These are phyloP conservation scores for Glyphotaelius pellucidus DNA, from an alignment of 2,888 invertebrate genomes.

Conservation along the genomic window DNA sequence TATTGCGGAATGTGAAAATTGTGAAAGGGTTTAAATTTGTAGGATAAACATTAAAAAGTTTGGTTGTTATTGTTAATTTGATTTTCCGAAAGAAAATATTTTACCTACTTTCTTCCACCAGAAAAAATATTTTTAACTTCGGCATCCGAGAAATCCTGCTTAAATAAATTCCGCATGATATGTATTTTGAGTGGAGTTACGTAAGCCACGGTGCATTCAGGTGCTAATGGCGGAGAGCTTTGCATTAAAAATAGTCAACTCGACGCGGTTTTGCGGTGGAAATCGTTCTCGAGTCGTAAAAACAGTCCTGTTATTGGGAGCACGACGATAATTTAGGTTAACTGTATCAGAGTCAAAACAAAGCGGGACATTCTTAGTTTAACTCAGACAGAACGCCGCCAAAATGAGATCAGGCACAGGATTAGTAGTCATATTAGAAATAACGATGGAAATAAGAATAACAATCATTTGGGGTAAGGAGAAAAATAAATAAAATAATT, in stretches of 20 bases:
- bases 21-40: neutral
- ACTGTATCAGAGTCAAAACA: neutral
- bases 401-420: neutral
- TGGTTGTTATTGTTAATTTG: neutral
- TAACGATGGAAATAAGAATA: neutral
- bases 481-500: neutral
- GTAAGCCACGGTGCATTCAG: neutral
- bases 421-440: neutral
- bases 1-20: no score
- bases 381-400: neutral
- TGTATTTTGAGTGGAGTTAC: slow-evolving; percentile 2
- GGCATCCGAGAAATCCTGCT: neutral
- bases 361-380: neutral
- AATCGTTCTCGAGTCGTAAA: neutral
- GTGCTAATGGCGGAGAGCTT: slow-evolving; percentile 2
- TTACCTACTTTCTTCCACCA: neutral
- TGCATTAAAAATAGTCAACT: neutral
- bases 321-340: neutral
- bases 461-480: neutral
- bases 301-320: neutral
- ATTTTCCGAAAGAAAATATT: neutral
- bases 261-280: neutral
- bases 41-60: neutral
- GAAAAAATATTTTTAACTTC: neutral
- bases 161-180: no score